Conservation (phyloP, 2,113 vertebrate genomes). For the Colossoma macropomum region DNA sequence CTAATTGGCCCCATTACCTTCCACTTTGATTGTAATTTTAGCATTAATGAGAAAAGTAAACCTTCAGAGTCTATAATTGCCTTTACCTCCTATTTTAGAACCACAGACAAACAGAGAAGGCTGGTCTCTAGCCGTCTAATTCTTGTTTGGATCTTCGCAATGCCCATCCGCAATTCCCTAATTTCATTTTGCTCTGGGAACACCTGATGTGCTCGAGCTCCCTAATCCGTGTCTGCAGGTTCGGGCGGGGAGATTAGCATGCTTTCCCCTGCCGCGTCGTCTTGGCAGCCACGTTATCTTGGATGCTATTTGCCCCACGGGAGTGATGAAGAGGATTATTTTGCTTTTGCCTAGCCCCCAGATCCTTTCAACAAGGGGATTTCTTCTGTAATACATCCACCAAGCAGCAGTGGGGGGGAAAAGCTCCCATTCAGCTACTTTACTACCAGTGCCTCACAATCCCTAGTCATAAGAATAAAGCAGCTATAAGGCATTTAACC, state of each 20-base stretch:
- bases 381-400: conserved; percentile 52
- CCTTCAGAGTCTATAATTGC: not conserved
- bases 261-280: conserved; percentile 27
- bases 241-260: conserved; percentile 48
- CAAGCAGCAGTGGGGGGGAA: conserved; percentile 24
- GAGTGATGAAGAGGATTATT: conserved; percentile 59
- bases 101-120: not conserved
- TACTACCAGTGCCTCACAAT: not conserved
- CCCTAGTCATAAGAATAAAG: not conserved
- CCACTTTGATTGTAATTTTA: not conserved
- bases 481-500: not conserved
- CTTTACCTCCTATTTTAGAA: not conserved
- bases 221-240: conserved; percentile 50
- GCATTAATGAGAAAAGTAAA: not conserved
- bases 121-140: not conserved
- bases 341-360: conserved; percentile 33
- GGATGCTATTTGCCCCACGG: conserved; percentile 47
- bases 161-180: not conserved
- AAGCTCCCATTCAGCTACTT: conserved; percentile 18
- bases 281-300: conserved; percentile 51
- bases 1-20: too few relatives aligned
- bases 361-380: conserved; percentile 47
- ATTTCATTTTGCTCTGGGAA: conserved; percentile 39
- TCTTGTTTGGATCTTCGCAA: not conserved
- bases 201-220: conserved; percentile 40